Evolutionary conservation across 2,888 invertebrate genomes (phyloP), one percentile per base, ranked within the genome.

Genomic region (Prenolepis imparis): DNA sequence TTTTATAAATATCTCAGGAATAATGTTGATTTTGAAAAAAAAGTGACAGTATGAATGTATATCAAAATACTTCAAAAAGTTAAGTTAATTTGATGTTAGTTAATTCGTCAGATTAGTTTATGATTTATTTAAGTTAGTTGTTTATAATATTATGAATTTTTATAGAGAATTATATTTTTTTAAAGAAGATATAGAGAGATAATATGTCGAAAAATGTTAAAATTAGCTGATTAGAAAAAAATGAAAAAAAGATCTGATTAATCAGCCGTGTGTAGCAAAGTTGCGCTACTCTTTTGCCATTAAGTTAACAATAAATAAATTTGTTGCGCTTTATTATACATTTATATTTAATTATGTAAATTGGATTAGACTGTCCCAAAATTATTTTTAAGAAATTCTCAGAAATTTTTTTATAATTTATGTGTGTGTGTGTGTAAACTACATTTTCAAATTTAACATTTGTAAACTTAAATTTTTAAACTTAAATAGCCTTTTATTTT

Each of bases 261-360:
- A 39, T 64, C 15, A 41, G 28, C 0, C 8, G n/a, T 5, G 36
- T n/a, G 36, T 12, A 75, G 52, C 52, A 24, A 36, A 36, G 18
- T 66, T 36, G 75, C 24, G 32, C 11, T 4, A 75, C 21, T 28
- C 28, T 52, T 52, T 48, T 11, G 15, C 41, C 15, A 5, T 18
- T 18, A 18, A 21, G 4, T 66, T 36, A n/a, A 75, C n/a, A 66
- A 75, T 66, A 66, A 66, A 75, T 36, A 64, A 64, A 36, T 52
- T 75, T 36, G 52, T 52, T 1, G 24, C 18, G 18, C 24, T 66
- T 66, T 15, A 12, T 75, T 66, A 24, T 18, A 21, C 28, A 3
- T 2, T 28, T 28, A 18, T 64, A 75, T 36, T 21, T 75, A 36
- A 64, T 75, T 75, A 52, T 18, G 21, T 15, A 32, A 66, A 55